Conservation (phyloP, 1,140 invertebrate species). For the Cepaea nemoralis region DNA sequence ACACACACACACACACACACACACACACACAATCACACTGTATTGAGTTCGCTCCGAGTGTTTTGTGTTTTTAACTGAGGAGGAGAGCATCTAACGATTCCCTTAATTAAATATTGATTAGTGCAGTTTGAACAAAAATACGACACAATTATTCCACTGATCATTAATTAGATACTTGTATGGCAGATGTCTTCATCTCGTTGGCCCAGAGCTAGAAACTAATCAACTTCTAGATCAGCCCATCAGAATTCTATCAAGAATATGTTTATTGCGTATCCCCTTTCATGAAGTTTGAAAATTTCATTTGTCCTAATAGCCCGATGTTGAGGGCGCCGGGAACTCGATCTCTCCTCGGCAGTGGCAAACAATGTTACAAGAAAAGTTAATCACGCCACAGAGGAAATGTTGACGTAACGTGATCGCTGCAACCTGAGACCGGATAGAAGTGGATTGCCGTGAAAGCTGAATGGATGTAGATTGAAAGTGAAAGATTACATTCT, state of each 20-base stretch:
- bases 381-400: background rate
- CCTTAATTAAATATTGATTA: too few species aligned
- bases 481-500: background rate
- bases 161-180: too few species aligned
- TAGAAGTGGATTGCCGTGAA: background rate
- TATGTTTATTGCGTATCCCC: slow-evolving; percentile 5
- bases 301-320: background rate
- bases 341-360: background rate
- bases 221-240: background rate
- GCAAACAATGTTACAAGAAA: background rate
- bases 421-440: background rate
- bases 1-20: too few species aligned
- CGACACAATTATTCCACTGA: too few species aligned
- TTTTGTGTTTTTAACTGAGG: too few species aligned
- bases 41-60: too few species aligned
- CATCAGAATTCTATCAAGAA: background rate
- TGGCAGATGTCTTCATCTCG: too few species aligned
- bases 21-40: too few species aligned
- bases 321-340: background rate
- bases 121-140: too few species aligned
- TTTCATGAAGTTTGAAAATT: background rate
- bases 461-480: slow-evolving; percentile 3
- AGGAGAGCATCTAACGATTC: too few species aligned
- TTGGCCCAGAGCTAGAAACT: background rate
- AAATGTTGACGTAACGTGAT: slow-evolving; percentile 5